phyloP scores from a whole-genome alignment of 2,797 vertebrate genomes.

The Poeciliopsis gracilis region DNA sequence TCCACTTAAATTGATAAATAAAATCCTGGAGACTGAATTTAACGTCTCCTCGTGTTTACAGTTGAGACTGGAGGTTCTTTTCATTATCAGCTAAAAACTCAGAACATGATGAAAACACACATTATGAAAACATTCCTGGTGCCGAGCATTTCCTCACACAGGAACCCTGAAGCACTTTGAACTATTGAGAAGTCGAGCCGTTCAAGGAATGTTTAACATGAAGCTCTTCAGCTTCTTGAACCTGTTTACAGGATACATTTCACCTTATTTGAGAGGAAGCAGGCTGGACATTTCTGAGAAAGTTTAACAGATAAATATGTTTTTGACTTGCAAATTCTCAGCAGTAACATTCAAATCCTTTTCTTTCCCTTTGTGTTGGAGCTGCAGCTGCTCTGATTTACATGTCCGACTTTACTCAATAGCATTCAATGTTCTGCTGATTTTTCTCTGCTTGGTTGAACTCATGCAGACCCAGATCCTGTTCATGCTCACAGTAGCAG shows the following conservation, averaged over 20 bases:
- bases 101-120: neutral
- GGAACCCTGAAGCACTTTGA: neutral
- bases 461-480: neutral
- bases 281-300: neutral
- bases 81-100: neutral
- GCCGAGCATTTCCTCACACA: neutral
- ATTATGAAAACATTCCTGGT: constrained; percentile 3
- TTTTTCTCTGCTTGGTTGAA: neutral
- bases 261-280: too few relatives aligned
- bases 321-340: neutral
- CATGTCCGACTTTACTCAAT: neutral
- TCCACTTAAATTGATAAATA: neutral
- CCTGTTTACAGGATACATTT: neutral
- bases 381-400: neutral
- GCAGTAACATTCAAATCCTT: neutral
- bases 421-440: neutral
- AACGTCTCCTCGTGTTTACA: neutral
- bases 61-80: neutral
- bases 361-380: neutral
- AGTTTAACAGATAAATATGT: neutral
- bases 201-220: neutral
- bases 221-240: neutral
- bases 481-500: neutral
- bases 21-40: neutral
- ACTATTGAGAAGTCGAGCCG: neutral